Base-by-base conservation (phyloP, 2,888 invertebrate species). In the Drosophila algonquin region DNA sequence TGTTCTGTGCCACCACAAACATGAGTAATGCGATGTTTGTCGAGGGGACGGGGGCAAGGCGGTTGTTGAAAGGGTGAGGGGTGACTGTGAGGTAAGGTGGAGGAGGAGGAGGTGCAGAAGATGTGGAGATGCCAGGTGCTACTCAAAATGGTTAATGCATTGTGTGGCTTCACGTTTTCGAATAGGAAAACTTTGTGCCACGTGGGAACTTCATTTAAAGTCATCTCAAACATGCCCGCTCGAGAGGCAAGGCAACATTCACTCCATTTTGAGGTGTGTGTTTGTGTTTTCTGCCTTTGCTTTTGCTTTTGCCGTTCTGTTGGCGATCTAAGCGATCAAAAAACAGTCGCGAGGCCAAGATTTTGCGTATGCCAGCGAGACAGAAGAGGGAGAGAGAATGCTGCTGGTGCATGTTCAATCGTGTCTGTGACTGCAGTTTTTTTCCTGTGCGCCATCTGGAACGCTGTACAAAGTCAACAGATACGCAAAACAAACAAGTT, bases 11-110 rank as follows among this genome's bases (percentile, higher is more conserved):
- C 77, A 73, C 82, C 88, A 64, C 82, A 85, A 70, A 82, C 82
- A 82, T 82, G 82, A 82, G 82, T 82, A 88, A 82, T 82, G 82
- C 73, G 86, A 71, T 88, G 77, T 76, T 78, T 73, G 63, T 32
- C 69, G 68, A 54, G 70, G 48, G 68, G 63, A 21, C 21, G 21
- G 40, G 14, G 30, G 2, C 8, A 7, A 14, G 14, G 6, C 7
- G 14, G 40, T 3, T 4, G 5, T 3, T 7, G 40, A 40, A 40
- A 14, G 14, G 40, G 40, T 40, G 40, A 14, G 5, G 14, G 18
- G 18, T 18, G 18, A 18, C 18, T 18, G 40, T 40, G 40, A 14
- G 5, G 14, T 8, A 2, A 7, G 27, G 21, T 21, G 3, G 21
- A 3, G 30, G 30, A 30, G 30, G 30, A 30, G 30, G 2, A 8